Conservation (phyloP, 2,113 vertebrate genomes). For the Bothrops jararaca region DNA sequence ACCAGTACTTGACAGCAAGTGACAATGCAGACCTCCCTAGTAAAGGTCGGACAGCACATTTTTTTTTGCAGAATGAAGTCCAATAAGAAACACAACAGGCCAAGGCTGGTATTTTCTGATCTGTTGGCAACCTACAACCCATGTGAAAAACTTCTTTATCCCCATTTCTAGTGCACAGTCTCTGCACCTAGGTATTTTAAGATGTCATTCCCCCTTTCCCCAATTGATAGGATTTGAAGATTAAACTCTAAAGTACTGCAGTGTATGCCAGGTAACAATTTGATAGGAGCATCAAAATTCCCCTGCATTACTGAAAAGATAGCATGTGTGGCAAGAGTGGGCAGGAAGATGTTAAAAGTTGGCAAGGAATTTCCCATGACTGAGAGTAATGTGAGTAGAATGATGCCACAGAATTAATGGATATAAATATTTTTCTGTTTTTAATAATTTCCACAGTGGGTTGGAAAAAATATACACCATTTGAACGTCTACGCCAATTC, state of each 20-base stretch:
- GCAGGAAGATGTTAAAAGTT: neutral
- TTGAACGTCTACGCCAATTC: neutral
- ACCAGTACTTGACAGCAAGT: neutral
- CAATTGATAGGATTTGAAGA: neutral
- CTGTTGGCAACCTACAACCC: neutral
- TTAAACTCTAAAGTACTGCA: neutral
- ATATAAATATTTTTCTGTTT: neutral
- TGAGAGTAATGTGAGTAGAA: neutral
- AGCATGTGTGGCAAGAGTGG: neutral
- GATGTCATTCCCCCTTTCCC: neutral
- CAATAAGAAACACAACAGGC: neutral
- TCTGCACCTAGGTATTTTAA: neutral
- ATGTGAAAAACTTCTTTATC: accelerated
- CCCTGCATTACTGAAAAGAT: neutral
- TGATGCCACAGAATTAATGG: neutral
- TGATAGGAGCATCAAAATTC: neutral
- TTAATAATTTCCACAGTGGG: neutral
- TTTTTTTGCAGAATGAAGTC: neutral
- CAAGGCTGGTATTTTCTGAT: neutral
- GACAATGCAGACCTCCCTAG: too few relatives aligned
- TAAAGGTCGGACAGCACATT: neutral
- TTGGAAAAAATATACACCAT: neutral
- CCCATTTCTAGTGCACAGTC: neutral
- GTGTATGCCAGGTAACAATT: neutral
- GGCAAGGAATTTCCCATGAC: neutral